Evolutionary conservation across 2,797 vertebrate genomes (phyloP).

Genomic region (Aulostomus chinensis): DNA sequence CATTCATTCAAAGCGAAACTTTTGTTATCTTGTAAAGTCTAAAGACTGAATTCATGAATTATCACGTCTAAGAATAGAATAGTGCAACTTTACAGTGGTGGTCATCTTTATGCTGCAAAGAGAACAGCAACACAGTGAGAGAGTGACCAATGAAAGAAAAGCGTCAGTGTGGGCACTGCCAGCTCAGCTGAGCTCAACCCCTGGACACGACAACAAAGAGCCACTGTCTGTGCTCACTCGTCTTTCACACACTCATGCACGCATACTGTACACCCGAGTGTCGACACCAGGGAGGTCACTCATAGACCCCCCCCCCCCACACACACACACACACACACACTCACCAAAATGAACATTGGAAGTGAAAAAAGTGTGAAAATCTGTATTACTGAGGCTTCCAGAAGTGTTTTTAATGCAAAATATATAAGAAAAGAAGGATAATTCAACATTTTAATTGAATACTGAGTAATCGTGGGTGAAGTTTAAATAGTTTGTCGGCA

Average conservation of each 20-base stretch:
- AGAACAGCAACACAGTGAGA: slow-evolving; percentile 4
- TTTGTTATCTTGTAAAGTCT: too few relatives aligned
- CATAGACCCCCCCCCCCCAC: too few relatives aligned
- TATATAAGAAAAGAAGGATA: neutral
- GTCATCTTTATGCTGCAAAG: slow-evolving; percentile 1
- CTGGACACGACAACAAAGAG: slow-evolving; percentile 66
- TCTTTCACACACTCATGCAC: slow-evolving; percentile 23
- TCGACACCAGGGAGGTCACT: too few relatives aligned
- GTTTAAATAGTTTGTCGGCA: too few relatives aligned
- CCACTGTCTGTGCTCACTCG: slow-evolving; percentile 46
- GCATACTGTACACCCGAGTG: slow-evolving; percentile 4
- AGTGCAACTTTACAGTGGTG: neutral
- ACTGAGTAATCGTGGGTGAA: too few relatives aligned
- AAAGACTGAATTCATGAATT: too few relatives aligned
- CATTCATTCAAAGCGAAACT: too few relatives aligned
- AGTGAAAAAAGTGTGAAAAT: too few relatives aligned
- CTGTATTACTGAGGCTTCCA: too few relatives aligned
- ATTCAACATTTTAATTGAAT: too few relatives aligned
- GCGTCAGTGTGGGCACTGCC: slow-evolving; percentile 44
- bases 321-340: neutral
- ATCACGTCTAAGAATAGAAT: neutral
- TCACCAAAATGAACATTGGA: neutral
- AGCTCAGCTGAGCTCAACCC: slow-evolving; percentile 43
- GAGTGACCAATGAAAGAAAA: slow-evolving; percentile 44
- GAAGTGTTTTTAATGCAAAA: neutral